Base-by-base conservation (phyloP, 2,888 invertebrate species). In the Latheticus oryzae region DNA sequence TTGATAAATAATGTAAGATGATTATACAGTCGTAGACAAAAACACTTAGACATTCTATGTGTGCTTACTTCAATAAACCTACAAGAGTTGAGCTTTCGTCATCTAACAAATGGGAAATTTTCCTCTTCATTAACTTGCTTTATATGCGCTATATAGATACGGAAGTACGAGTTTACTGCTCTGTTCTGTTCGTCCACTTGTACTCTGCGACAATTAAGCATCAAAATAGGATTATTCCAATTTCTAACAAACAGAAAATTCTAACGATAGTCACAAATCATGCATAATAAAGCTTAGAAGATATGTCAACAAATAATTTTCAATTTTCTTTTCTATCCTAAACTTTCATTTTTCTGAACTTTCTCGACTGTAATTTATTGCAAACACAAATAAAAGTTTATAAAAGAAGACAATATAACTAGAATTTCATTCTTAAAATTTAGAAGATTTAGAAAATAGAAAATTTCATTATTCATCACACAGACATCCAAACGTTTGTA, bases 1-100 rank as follows among this genome's bases (percentile, higher is more conserved):
- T 38, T 51, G 30, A 38, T 38, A 51, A 51, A 51, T 51, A 40
- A 51, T 40, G 38, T 35, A 40, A 30, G 38, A 38, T 40, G 38
- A 51, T 37, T 37, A 37, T 8, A 26, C 23, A 47, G 33, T 19
- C 23, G 33, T 5, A 28, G 28, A 43, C 45, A 45, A 35, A 47
- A 47, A 32, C 32, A 32, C 21, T 26, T 11, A 23, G 40, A 24
- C 30, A 7, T 35, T 8, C 15, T 47, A 9, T 23, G 12, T 45
- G 30, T 30, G n/a, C 12, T 35, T 8, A 5, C 8, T 8, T 17
- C 13, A 15, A n/a, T 35, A 7, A 12, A 23, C 38, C 23, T 19
- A 21, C 7, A 23, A 16, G 35, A 17, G 17, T 17, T 5, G 23
- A 28, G 30, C 21, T 32, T 45, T 45, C 21, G 33, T 19, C 47